These are phyloP conservation scores for Carcharodon carcharias DNA, from an alignment of 2,797 vertebrate genomes.

Conservation along the genomic window DNA sequence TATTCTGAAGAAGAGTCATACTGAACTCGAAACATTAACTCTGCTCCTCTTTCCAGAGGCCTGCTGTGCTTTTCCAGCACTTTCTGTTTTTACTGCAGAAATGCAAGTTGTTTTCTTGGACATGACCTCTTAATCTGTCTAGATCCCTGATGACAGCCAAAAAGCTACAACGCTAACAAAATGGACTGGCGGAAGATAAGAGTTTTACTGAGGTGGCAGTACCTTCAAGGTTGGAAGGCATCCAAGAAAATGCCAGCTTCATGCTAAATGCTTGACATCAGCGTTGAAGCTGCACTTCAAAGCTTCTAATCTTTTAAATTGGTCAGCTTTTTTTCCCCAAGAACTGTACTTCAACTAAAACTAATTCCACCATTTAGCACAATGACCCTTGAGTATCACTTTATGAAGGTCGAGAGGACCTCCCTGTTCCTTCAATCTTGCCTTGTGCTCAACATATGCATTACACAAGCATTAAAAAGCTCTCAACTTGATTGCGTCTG, in stretches of 20 bases:
- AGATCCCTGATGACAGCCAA: not conserved
- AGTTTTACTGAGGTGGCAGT: not conserved
- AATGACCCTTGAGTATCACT: slow-evolving; percentile 1
- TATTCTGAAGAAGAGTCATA: too few relatives aligned
- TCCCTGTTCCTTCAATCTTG: not conserved
- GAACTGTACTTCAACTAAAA: slow-evolving; percentile 4
- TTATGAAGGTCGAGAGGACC: slow-evolving; percentile 10
- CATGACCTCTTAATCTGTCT: not conserved
- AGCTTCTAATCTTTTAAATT: slow-evolving; percentile 31
- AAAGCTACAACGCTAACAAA: not conserved
- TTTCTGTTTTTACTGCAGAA: not conserved
- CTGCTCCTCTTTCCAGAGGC: too few relatives aligned
- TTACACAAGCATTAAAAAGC: not conserved
- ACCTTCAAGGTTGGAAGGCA: not conserved
- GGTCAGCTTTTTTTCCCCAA: not conserved
- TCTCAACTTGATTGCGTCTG: slow-evolving; percentile 20
- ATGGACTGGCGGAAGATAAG: not conserved
- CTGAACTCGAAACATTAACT: too few relatives aligned
- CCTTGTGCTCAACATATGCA: not conserved
- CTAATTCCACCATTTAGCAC: slow-evolving; percentile 18
- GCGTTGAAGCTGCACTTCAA: not conserved
- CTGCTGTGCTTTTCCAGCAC: too few relatives aligned
- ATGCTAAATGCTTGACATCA: not conserved
- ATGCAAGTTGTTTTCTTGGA: not conserved
- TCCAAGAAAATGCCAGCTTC: not conserved